A percentile compares a stretch with the other conserved stretches of the same genome.
Conservation (phyloP, 1,140 invertebrate genomes). For the Augochlora pura region DNA sequence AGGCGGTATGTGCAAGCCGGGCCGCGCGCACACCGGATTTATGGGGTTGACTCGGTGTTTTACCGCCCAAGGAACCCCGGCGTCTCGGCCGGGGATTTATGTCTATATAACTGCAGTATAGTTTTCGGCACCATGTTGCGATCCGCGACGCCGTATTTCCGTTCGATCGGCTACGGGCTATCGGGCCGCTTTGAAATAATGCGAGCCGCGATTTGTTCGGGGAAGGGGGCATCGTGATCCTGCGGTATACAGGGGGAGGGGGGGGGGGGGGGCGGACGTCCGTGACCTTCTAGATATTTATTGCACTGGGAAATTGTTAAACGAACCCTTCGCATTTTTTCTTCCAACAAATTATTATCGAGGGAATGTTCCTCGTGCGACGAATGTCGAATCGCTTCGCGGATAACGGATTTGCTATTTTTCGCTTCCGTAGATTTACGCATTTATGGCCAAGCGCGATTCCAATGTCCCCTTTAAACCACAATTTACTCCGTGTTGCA, state of each 20-base stretch:
- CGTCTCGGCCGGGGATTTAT: conserved; percentile 44
- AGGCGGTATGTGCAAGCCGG: neutral
- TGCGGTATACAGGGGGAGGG: neutral
- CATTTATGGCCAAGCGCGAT: too few relatives aligned
- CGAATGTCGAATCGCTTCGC: too few relatives aligned
- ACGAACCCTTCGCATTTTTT: neutral
- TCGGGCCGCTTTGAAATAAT: conserved; percentile 27
- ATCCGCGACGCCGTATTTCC: conserved; percentile 28
- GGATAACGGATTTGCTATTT: too few relatives aligned
- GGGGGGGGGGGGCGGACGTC: too few relatives aligned
- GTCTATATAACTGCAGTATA: conserved; percentile 53
- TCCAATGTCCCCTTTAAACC: too few relatives aligned
- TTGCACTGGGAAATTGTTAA: neutral
- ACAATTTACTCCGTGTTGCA: neutral
- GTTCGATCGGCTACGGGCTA: conserved; percentile 1
- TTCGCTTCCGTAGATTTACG: too few relatives aligned
- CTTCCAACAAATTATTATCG: too few relatives aligned
- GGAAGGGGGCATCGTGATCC: too few relatives aligned
- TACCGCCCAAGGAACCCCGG: conserved; percentile 47
- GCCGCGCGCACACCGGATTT: conserved; percentile 27
- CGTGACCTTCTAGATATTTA: neutral
- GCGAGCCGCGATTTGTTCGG: neutral
- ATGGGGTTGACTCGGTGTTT: conserved; percentile 51
- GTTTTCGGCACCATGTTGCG: conserved; percentile 42
- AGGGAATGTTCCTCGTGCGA: too few relatives aligned